Evolutionary conservation across 1,140 invertebrate genomes (phyloP).

Genomic region (Drosophila repleta): DNA sequence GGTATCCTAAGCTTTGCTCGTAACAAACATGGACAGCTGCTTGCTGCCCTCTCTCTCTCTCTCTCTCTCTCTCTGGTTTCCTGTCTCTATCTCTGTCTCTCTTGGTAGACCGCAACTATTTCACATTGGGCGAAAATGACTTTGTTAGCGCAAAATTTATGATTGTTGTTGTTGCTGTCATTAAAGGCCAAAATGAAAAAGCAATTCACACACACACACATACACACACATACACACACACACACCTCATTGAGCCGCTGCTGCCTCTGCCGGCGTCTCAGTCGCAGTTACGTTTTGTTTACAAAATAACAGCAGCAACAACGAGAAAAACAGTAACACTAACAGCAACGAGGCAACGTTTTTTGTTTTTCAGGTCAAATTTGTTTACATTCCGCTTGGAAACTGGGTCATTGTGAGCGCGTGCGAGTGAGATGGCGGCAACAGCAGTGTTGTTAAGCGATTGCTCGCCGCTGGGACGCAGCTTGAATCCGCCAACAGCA

Average conservation of each 20-base stretch:
- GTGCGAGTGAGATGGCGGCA: conserved; percentile 53
- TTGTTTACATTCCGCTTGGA: conserved; percentile 81
- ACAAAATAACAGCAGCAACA: conserved; percentile 64
- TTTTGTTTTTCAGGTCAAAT: conserved; percentile 82
- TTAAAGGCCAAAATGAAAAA: conserved; percentile 63
- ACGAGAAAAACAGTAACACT: conserved; percentile 46
- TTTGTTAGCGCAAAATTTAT: conserved; percentile 56
- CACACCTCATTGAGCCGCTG: conserved; percentile 44
- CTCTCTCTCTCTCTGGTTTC: not conserved
- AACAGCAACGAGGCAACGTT: conserved; percentile 30
- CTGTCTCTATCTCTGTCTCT: not conserved
- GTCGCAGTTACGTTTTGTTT: conserved; percentile 64
- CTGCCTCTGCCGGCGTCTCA: conserved; percentile 38
- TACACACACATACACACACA: conserved; percentile 22
- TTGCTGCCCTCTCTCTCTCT: not conserved
- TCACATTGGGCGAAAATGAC: conserved; percentile 64
- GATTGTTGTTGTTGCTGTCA: conserved; percentile 31
- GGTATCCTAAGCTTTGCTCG: conserved; percentile 40
- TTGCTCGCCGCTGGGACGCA: conserved; percentile 55
- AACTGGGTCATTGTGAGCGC: conserved; percentile 77
- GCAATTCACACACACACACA: conserved; percentile 53
- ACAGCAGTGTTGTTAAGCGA: conserved; percentile 46
- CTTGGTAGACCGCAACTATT: conserved; percentile 49
- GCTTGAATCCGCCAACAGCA: conserved; percentile 61
- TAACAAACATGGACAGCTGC: too few relatives aligned